Conservation (phyloP, 2,888 invertebrate species). For the Fragum sueziense region DNA sequence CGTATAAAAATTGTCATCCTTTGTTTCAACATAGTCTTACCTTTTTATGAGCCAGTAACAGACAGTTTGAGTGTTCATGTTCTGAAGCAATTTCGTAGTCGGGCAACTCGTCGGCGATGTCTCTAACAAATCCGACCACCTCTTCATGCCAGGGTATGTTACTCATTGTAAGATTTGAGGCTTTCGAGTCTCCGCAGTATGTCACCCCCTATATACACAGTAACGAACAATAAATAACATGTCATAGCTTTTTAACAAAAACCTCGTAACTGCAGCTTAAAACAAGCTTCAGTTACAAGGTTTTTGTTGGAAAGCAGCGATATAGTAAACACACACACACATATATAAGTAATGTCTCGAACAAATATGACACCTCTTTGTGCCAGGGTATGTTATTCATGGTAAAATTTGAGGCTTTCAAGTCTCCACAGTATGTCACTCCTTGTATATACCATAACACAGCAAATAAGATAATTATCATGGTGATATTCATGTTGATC, state of each 20-base stretch:
- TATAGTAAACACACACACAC: not conserved
- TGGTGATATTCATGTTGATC: too few species aligned
- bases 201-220: conserved; percentile 84
- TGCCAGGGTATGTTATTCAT: conserved; percentile 87
- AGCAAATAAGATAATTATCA: too few species aligned
- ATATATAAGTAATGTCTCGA: conserved; percentile 82
- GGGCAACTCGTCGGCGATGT: conserved; percentile 82
- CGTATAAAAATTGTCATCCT: too few species aligned
- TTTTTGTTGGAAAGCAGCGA: too few species aligned
- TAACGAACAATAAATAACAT: not conserved
- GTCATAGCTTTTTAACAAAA: not conserved
- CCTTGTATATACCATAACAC: too few species aligned
- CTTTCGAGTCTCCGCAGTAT: conserved; percentile 85
- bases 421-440: conserved; percentile 86
- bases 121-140: conserved; percentile 84
- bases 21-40: conserved; percentile 76
- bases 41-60: conserved; percentile 84
- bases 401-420: conserved; percentile 84
- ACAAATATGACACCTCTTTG: conserved; percentile 85
- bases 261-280: too few species aligned
- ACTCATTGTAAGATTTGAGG: conserved; percentile 84
- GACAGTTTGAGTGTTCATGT: conserved; percentile 86
- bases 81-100: conserved; percentile 85
- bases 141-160: conserved; percentile 86
- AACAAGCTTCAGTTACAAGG: too few species aligned